Base-by-base conservation (phyloP, 2,888 invertebrate species). In the Acanthosepion pharaonis region DNA sequence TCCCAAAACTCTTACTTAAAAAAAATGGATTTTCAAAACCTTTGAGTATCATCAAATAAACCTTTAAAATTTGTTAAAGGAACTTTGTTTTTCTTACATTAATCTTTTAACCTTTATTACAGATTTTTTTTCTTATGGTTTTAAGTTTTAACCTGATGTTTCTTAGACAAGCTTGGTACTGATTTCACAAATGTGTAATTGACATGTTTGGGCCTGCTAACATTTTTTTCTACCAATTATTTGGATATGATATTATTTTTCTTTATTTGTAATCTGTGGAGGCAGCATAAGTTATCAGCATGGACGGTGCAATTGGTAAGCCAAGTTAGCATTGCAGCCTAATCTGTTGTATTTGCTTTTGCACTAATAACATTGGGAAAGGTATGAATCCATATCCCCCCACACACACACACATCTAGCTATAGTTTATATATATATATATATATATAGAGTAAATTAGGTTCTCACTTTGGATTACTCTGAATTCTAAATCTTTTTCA, bases 11-110 rank as follows among this genome's bases (percentile, higher is more conserved):
- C 15, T 15, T 78, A n/a, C n/a, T 33, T 78, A 15, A 78, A 78
- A 33, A 78, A 78, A 78, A 78, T 78, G 78, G 78, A 78, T 78
- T 78, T 78, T 78, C n/a, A 33, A 78, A 78, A 78, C 78, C 78
- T 78, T 78, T 78, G 9, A 78, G n/a, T 33, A 9, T n/a, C 11
- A n/a, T 78, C 78, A 78, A 78, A 78, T n/a, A 78, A 78, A 78
- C 78, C 78, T 78, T 78, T 20, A 78, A 78, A 78, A 78, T 78
- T 20, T 59, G 59, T 59, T 59, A 59, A 59, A 59, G 59, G 23
- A 59, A 59, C 59, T 5, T 20, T 55, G 15, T 55, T 59, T 20
- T 59, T 59, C 5, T 59, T 23, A 0, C 59, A 59, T 2, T 59
- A 59, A 23, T 23, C 23, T 23, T 59, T 59, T 23, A 23, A 51